Percentiles rank a stretch among this genome's conserved stretches.
These are phyloP conservation scores for Cephus nigrinus DNA, from an alignment of 2,888 invertebrate genomes.

Conservation along the genomic window DNA sequence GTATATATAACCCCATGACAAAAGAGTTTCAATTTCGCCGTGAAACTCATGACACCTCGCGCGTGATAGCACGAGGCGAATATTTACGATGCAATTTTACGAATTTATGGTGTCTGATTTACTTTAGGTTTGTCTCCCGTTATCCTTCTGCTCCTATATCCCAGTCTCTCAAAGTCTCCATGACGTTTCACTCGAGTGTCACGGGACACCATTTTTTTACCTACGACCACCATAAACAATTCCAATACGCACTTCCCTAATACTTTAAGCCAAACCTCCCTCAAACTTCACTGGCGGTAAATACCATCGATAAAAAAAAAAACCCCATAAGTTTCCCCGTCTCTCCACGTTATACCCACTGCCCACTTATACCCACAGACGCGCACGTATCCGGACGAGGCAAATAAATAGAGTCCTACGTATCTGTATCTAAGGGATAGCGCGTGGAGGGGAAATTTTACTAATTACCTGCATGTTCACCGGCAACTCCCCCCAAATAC, in stretches of 20 bases:
- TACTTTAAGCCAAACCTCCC: no score
- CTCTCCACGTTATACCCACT: not conserved
- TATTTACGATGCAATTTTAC: slow-evolving; percentile 50
- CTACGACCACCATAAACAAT: no score
- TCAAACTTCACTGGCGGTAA: no score
- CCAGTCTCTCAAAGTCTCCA: not conserved
- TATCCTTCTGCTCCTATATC: no score
- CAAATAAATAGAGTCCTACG: slow-evolving; percentile 1
- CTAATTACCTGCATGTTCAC: slow-evolving; percentile 36
- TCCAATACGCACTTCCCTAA: no score
- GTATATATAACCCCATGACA: not conserved
- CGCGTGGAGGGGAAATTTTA: slow-evolving; percentile 25
- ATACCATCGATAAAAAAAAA: no score
- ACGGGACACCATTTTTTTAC: not conserved
- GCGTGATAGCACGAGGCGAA: slow-evolving; percentile 22
- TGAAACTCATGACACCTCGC: no score
- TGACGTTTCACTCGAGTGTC: not conserved
- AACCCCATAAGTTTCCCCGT: no score
- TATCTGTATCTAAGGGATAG: slow-evolving; percentile 4
- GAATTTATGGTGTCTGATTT: slow-evolving; percentile 35
- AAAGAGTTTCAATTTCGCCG: slow-evolving; percentile 3
- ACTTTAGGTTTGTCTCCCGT: no score
- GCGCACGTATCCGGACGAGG: slow-evolving; percentile 1
- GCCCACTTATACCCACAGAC: no score
- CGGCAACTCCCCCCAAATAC: slow-evolving; percentile 7